Base-by-base conservation (phyloP, 1,140 invertebrate species). In the Heliconius melpomene region DNA sequence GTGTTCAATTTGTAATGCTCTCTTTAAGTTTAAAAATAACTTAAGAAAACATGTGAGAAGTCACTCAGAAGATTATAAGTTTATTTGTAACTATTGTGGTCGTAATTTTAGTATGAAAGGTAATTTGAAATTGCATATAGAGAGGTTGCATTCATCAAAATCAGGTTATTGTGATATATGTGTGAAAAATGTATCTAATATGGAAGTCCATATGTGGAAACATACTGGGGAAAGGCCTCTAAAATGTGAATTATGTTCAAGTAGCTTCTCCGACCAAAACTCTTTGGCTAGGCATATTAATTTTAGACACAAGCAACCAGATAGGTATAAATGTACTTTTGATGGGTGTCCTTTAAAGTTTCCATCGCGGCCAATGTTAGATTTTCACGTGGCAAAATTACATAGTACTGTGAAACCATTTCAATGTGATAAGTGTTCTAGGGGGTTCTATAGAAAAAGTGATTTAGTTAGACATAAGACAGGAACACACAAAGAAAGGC, bases 181-280 rank as follows among this genome's bases (percentile, higher is more conserved):
- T 75, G 78, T 77, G 9, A 93, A 93, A 82, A 81, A 87, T 86
- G 88, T 89, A 18, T 60, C 92, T 18, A 91, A 94, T 57, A 85
- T 94, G 23, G 87, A 91, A 77, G 83, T 90, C 66, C 97, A 97
- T 84, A 95, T 96, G 81, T 94, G 95, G 79, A 95, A 95, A 46
- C 97, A 97, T 84, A 96, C 96, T n/a, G 96, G 96, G 3, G 95
- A 96, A 84, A 95, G 95, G 74, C 96, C 96, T 5, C 95, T 96
- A 80, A 94, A 95, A 82, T 97, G 96, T 87, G 88, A 94, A n/a
- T 75, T 94, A 74, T 94, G 86, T 88, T 90, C 83, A 94, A 96
- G 90, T 70, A 87, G 85, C 70, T 94, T 91, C 70, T 88, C 74
- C 73, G 85, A 88, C 13, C 76, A 85, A 16, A 91, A 89, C 54